These are phyloP conservation scores for Gymnogyps californianus DNA, from an alignment of 2,113 vertebrate genomes.

Conservation along the genomic window DNA sequence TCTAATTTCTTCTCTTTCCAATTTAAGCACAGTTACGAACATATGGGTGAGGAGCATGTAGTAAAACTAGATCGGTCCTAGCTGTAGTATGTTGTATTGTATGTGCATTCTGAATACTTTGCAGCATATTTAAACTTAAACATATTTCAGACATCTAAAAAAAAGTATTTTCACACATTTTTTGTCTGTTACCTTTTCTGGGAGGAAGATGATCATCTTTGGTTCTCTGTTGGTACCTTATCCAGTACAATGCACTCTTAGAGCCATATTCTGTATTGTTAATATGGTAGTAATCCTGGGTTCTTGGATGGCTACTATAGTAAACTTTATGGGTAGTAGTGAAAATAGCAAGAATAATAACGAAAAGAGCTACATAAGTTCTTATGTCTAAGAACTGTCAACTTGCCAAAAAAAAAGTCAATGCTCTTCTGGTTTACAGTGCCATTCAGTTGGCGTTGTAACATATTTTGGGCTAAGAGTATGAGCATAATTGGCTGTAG, in stretches of 20 bases:
- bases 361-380: neutral
- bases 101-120: neutral
- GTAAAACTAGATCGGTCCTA: neutral
- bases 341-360: neutral
- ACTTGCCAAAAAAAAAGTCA: neutral
- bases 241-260: neutral
- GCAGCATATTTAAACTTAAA: neutral
- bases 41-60: neutral
- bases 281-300: neutral
- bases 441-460: neutral
- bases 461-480: neutral
- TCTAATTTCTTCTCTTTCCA: neutral
- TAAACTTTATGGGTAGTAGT: neutral
- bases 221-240: neutral
- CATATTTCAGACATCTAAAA: neutral
- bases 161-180: neutral
- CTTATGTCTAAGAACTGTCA: neutral
- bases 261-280: neutral
- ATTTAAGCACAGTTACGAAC: neutral
- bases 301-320: neutral
- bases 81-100: neutral
- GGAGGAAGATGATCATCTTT: neutral
- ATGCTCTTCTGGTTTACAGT: neutral
- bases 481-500: neutral
- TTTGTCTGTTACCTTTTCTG: neutral